Base-by-base conservation (phyloP, 2,113 vertebrate species). In the Bettongia penicillata region DNA sequence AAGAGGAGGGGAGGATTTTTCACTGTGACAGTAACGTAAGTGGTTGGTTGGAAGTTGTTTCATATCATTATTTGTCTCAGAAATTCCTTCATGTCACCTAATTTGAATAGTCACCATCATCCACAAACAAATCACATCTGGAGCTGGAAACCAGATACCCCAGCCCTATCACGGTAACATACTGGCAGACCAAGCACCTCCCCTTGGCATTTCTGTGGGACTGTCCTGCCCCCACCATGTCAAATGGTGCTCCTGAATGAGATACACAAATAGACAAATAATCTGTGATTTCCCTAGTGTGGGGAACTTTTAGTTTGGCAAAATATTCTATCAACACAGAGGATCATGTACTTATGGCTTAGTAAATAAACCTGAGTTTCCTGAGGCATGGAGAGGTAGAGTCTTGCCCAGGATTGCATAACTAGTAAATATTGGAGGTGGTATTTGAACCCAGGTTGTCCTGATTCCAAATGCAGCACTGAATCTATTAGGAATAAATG, bases 171-270 rank as follows among this genome's bases (percentile, higher is more conserved):
- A 22, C 19, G 23, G n/a, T 43, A n/a, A 23, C 68, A 84, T 8
- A 43, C 16, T 31, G n/a, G 19, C n/a, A 84, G 19, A 84, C 7
- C 68, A 2, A n/a, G 19, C 19, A 19, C 10, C 57, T 8, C 10
- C 57, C n/a, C 68, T 22, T 8, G 68, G 6, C n/a, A 23, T 84
- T 43, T 43, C n/a, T 84, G 14, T 8, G n/a, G n/a, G 68, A 7
- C 16, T 6, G 1, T 28, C 68, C 16, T 0, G 0, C 37, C 0
- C 14, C 68, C 37, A 16, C 16, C n/a, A 23, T 22, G 16, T 84
- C n/a, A 84, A 43, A 43, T 43, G 68, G n/a, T 43, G 16, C 68
- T 84, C n/a, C 68, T 43, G 68, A 43, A 43, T 8, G 68, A 22
- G 68, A 84, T 77, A 6, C 68, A 43, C n/a, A 84, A 43, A 84